Base-by-base conservation (phyloP, 1,140 invertebrate species). In the Lepeophtheirus salmonis region DNA sequence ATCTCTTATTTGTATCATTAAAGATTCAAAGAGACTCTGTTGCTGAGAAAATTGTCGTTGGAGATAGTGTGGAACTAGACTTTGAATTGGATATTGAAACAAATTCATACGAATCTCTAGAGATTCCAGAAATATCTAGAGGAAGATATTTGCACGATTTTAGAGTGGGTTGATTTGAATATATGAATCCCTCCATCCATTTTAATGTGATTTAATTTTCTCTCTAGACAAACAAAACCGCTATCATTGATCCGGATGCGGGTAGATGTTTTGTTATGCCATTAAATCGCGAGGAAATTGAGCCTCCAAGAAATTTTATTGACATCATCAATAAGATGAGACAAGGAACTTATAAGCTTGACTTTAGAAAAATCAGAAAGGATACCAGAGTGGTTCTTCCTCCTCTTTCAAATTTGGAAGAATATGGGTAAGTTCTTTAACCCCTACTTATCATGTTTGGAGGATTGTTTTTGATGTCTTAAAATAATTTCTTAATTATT, bases 261-360 rank as follows among this genome's bases (percentile, higher is more conserved):
- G 20, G 21, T 21, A 4, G 50, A 6, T 52, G 50, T 16, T 52
- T 52, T 22, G 21, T 52, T 10, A 52, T 52, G 50, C n/a, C n/a
- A 18, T 21, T 52, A 10, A 22, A 52, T 21, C 50, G 50, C 20
- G 21, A 52, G n/a, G 50, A 52, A 52, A 52, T 52, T 21, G 50
- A 52, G 50, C 50, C 50, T 18, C 50, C 50, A 18, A 52, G 50
- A 21, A 52, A 10, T 21, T 52, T 52, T 10, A 21, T 52, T 16
- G 50, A 52, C n/a, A 22, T 52, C 50, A 52, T 52, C 50, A 52
- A 52, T 10, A 52, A 52, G 10, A 18, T 52, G 50, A 52, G 21
- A 10, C 4, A 52, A 4, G 50, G 50, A 6, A 22, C 50, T 12
- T 52, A 52, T 16, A 52, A 22, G n/a, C 16, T 52, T 4, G 50